A percentile compares a stretch with the other conserved stretches of the same genome.
These are phyloP conservation scores for Anguilla marmorata DNA, from an alignment of 2,797 vertebrate species.

Conservation along the genomic window DNA sequence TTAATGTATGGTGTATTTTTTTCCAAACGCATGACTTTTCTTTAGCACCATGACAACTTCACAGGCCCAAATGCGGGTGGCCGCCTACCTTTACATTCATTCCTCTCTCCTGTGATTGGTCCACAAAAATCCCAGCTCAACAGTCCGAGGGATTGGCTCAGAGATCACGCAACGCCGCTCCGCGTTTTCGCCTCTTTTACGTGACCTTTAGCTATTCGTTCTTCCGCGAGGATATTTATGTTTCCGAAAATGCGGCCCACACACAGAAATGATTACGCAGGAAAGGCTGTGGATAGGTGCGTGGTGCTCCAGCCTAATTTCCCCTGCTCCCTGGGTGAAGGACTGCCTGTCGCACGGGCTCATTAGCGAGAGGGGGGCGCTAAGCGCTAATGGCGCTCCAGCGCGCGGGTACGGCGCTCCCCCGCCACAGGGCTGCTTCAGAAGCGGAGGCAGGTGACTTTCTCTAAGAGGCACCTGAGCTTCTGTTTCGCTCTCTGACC, in stretches of 20 bases:
- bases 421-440: neutral
- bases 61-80: slow-evolving; percentile 42
- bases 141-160: neutral
- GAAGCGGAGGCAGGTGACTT: neutral
- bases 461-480: neutral
- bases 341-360: neutral
- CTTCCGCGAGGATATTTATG: neutral
- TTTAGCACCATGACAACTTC: slow-evolving; percentile 45
- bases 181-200: too few relatives aligned
- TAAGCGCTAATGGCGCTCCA: neutral
- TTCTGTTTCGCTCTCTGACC: neutral
- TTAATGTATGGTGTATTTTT: neutral
- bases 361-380: neutral
- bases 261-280: neutral
- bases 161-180: neutral
- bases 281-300: neutral
- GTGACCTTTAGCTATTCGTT: neutral
- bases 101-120: neutral
- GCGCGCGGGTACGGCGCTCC: too few relatives aligned
- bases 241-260: neutral
- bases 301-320: neutral
- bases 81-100: slow-evolving; percentile 48
- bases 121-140: neutral
- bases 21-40: neutral
- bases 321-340: neutral